A percentile compares a stretch with the other conserved stretches of the same genome.
Evolutionary conservation across 2,113 vertebrate species (phyloP).

Genomic region (Chionis minor): DNA sequence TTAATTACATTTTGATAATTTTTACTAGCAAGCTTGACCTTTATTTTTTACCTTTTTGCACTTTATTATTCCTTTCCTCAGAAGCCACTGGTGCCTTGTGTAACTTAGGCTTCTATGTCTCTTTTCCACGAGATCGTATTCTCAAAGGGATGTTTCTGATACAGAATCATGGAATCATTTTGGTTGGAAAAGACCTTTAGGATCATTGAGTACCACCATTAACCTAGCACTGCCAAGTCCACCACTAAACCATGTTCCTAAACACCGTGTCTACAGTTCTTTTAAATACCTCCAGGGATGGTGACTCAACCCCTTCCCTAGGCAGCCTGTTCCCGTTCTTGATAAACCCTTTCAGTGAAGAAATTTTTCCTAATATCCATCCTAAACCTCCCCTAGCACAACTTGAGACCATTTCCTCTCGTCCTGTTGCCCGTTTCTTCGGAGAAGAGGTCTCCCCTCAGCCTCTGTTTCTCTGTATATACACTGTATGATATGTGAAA

Average conservation of each 20-base stretch:
- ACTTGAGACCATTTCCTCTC: background rate
- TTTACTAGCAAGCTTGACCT: background rate
- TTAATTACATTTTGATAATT: background rate
- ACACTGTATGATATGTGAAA: background rate
- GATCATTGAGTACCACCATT: background rate
- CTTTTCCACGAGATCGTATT: background rate
- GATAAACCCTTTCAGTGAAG: background rate
- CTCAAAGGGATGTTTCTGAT: background rate
- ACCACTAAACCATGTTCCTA: background rate
- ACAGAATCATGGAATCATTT: background rate
- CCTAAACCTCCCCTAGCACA: background rate
- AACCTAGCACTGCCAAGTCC: background rate
- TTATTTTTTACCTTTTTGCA: background rate
- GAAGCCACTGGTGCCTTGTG: background rate
- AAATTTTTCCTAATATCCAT: background rate
- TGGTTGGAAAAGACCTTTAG: background rate
- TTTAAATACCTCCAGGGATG: background rate
- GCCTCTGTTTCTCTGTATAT: background rate
- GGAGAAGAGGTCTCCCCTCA: background rate
- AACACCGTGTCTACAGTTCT: fast-evolving
- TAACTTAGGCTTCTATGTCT: background rate
- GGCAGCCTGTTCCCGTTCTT: background rate
- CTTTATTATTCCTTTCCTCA: background rate
- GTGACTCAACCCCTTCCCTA: background rate
- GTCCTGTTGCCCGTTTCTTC: fast-evolving